Evolutionary conservation across 1,140 invertebrate species (phyloP), one percentile per base, ranked within the genome.

Genomic region (Wiebesia pumilae): DNA sequence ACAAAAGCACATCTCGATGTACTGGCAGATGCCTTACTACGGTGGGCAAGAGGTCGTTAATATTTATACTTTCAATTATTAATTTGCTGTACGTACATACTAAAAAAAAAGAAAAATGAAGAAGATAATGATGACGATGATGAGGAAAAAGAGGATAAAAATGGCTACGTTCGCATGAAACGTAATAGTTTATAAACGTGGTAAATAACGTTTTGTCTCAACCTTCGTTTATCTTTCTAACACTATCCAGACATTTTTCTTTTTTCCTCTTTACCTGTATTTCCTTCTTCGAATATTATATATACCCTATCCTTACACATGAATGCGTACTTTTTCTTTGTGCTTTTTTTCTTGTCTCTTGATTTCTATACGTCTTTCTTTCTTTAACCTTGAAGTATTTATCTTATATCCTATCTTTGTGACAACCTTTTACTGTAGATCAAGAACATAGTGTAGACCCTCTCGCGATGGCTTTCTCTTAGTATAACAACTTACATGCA

Each of bases 1-100:
- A 98, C 97, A 90, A 98, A 98, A 94, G 97, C 97, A 89, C 98
- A 98, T 93, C 95, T 98, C 94, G 98, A 98, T 94, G 97, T 98
- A 88, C 94, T 98, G 91, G 98, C 98, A 73, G 98, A 98, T 93
- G 98, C 98, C 90, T 95, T 98, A 89, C 94, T 98, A 88, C 96
- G 97, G 92, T 98, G 97, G 97, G 97, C 97, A 90, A 95, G 97
- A 94, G 97, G 97, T 91, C 97, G 97, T 94, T 97, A 97, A 95
- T 92, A 85, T 30, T 43, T 43, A 75, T 7, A n/a, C 43, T 75
- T 71, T 75, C 24, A 43, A 4, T 3, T 75, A 75, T 35, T 54
- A 54, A 54, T 79, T 77, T 40, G 65, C 83, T 43, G 79, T 71
- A 19, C 19, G 30, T 30, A 79, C 33, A 79, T 33, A 27, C 30